A percentile compares a stretch with the other conserved stretches of the same genome.
Conservation (phyloP, 2,888 invertebrate genomes). For the Eristalis intricaria region DNA sequence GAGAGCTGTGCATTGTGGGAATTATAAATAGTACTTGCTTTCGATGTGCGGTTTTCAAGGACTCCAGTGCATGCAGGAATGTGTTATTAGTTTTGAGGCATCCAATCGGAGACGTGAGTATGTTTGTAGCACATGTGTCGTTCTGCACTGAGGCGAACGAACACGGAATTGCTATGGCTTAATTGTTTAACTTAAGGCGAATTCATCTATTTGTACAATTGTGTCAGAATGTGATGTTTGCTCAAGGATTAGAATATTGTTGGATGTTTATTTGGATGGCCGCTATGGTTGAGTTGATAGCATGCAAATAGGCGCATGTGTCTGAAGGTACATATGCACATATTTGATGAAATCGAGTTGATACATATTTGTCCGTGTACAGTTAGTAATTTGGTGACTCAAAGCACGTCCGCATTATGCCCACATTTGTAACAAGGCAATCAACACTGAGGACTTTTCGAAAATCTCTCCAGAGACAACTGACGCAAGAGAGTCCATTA, state of each 20-base stretch:
- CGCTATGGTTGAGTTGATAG: constrained; percentile 35
- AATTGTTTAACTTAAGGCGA: constrained; percentile 65
- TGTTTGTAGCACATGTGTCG: constrained; percentile 12
- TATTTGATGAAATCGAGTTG: not conserved
- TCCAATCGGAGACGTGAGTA: constrained; percentile 38
- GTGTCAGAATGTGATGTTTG: constrained; percentile 67
- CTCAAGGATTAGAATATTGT: constrained; percentile 52
- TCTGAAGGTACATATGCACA: not conserved
- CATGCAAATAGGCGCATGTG: constrained; percentile 9
- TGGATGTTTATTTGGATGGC: constrained; percentile 42
- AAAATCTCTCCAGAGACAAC: not conserved
- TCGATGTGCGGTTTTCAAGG: constrained; percentile 69
- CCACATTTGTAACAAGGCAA: not conserved
- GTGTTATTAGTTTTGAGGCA: constrained; percentile 56
- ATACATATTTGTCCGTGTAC: not conserved
- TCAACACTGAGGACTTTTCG: not conserved
- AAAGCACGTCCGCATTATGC: not conserved
- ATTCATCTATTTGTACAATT: constrained; percentile 65
- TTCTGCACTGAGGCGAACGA: constrained; percentile 54
- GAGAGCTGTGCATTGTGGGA: constrained; percentile 55
- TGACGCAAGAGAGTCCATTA: no score
- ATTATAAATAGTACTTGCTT: constrained; percentile 63
- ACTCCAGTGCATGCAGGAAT: constrained; percentile 54
- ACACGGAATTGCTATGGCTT: constrained; percentile 43
- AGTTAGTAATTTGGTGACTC: not conserved